Conservation (phyloP, 2,113 vertebrate genomes). For the Sinocyclocheilus anshuiensis region DNA sequence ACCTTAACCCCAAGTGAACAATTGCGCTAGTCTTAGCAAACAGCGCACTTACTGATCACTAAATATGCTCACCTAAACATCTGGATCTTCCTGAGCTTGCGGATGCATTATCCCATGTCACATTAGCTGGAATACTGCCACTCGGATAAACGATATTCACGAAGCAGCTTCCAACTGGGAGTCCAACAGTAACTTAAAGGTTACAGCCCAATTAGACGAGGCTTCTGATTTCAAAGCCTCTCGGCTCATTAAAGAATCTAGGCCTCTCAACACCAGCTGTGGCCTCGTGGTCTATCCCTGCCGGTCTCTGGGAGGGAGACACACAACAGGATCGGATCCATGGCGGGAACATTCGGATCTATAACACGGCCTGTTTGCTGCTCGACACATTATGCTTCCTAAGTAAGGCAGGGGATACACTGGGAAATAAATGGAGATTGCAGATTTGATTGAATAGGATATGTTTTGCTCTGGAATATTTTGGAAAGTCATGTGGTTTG, state of each 20-base stretch:
- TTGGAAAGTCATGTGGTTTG: background rate
- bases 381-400: slow-evolving; percentile 19
- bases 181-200: slow-evolving; percentile 72
- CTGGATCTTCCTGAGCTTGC: background rate
- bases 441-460: background rate
- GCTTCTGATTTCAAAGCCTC: slow-evolving; percentile 71
- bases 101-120: background rate
- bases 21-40: background rate
- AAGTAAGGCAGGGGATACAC: background rate
- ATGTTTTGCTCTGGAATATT: background rate
- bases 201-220: slow-evolving; percentile 83
- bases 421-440: background rate
- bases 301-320: slow-evolving; percentile 27
- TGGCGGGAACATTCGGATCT: too few species aligned
- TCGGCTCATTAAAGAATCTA: slow-evolving; percentile 77
- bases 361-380: background rate
- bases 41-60: background rate
- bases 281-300: slow-evolving; percentile 57
- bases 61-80: background rate
- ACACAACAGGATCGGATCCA: background rate
- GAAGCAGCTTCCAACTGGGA: slow-evolving; percentile 31
- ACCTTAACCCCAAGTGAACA: background rate
- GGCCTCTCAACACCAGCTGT: slow-evolving; percentile 67
- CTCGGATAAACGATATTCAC: slow-evolving; percentile 33
- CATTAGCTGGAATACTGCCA: slow-evolving; percentile 9